Evolutionary conservation across 2,113 vertebrate genomes (phyloP).

Genomic region (Microcebus jonahi): DNA sequence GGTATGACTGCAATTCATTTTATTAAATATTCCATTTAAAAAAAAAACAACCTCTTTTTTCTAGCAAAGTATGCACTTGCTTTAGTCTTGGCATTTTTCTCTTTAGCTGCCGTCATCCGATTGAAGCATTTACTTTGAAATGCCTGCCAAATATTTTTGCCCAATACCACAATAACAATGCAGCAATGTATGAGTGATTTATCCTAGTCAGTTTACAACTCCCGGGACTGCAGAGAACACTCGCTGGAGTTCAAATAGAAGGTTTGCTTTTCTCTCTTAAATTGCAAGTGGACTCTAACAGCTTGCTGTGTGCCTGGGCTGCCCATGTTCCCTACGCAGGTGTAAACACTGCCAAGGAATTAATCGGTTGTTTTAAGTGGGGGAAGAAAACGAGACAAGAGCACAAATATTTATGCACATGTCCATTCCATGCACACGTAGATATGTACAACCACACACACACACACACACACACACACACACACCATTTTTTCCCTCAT

Average conservation of each 20-base stretch:
- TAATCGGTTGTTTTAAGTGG: background rate
- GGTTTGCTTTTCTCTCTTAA: constrained; percentile 52
- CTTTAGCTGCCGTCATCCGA: constrained; percentile 82
- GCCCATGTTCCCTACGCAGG: background rate
- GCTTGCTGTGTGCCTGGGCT: background rate
- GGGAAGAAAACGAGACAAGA: background rate
- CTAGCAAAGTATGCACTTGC: constrained; percentile 79
- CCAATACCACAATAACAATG: constrained; percentile 84
- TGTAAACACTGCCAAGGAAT: background rate
- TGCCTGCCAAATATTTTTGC: constrained; percentile 87
- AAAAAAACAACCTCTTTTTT: constrained; percentile 54
- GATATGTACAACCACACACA: background rate
- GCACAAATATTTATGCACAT: background rate
- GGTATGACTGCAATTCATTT: constrained; percentile 67
- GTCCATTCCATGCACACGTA: too few species aligned
- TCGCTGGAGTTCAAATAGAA: constrained; percentile 12
- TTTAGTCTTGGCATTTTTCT: constrained; percentile 82
- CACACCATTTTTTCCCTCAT: background rate
- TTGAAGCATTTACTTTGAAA: constrained; percentile 86
- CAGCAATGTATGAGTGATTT: constrained; percentile 82
- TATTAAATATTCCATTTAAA: constrained; percentile 72
- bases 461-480: background rate
- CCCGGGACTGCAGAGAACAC: constrained; percentile 43
- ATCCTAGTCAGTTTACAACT: constrained; percentile 57
- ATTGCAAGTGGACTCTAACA: constrained; percentile 11